Base-by-base conservation (phyloP, 2,797 vertebrate genomes). In the Hypotaenidia philippensis region DNA sequence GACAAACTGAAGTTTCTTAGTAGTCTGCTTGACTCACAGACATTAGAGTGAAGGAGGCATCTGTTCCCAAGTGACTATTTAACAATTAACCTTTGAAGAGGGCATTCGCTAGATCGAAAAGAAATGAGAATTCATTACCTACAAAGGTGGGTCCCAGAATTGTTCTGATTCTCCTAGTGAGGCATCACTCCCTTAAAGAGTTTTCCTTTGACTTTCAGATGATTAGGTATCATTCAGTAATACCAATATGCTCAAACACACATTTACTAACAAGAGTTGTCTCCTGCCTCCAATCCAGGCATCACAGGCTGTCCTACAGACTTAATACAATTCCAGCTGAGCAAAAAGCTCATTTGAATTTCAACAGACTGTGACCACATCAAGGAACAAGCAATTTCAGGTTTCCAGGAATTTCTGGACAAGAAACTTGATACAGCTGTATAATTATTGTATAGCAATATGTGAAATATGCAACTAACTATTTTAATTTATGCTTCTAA, bases 81-180 rank as follows among this genome's bases (percentile, higher is more conserved):
- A 93, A 92, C 89, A 94, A 94, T 87, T 95, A 96, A 93, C 94
- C 91, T 95, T 95, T 96, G 93, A 93, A 89, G 87, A 87, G 75
- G 63, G 40, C 78, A 92, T 96, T 95, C 79, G 34, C 22, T 87
- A 83, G 81, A 90, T 41, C 74, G 94, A 92, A 92, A 94, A 95
- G 59, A 92, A 90, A 95, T 95, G 84, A 92, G 87, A 92, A 90
- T 77, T 82, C 91, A 87, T 94, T 95, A 66, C 75, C 74, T 74
- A 57, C 10, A 76, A 89, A 70, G 63, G 92, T 44, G 74, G 77
- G 49, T 40, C 41, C 47, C 32, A 25, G 63, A 84, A 77, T 89
- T 87, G 31, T 74, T 93, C 66, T 56, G 74, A 25, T 79, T 82
- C 84, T 89, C 74, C 71, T 82, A 81, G 52, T 0, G 0, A 92